Conservation (phyloP, 2,113 vertebrate genomes). For the Archocentrus centrarchus region DNA sequence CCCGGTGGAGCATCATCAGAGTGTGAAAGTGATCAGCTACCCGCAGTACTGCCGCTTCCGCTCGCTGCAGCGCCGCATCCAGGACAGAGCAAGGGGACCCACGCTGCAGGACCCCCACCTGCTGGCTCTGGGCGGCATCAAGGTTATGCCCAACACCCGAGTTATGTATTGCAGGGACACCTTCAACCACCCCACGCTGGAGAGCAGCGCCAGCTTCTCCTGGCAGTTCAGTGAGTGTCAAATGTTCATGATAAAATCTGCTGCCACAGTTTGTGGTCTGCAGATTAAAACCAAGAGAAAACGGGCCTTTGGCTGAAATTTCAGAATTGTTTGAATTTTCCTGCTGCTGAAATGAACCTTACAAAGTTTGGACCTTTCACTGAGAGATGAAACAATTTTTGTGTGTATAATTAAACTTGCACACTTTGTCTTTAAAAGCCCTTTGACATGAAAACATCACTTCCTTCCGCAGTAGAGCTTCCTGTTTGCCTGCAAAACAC, state of each 20-base stretch:
- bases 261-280: background rate
- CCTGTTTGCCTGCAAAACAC: background rate
- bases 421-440: background rate
- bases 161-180: conserved; percentile 85
- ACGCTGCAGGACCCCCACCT: conserved; percentile 76
- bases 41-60: conserved; percentile 86
- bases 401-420: background rate
- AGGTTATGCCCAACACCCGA: conserved; percentile 62
- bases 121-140: conserved; percentile 81
- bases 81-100: conserved; percentile 35
- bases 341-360: background rate
- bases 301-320: background rate
- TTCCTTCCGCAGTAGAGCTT: background rate
- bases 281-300: background rate
- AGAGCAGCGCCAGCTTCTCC: conserved; percentile 75
- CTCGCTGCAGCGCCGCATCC: conserved; percentile 80
- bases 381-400: background rate
- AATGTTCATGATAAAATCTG: background rate
- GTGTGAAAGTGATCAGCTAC: conserved; percentile 82
- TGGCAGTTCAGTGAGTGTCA: conserved; percentile 80
- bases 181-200: conserved; percentile 83
- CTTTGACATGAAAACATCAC: background rate
- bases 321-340: rapidly evolving
- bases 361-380: too few species aligned
- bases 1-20: background rate